A percentile compares a stretch with the other conserved stretches of the same genome.
phyloP scores from a whole-genome alignment of 2,888 invertebrate species.

The Limnephilus lunatus region DNA sequence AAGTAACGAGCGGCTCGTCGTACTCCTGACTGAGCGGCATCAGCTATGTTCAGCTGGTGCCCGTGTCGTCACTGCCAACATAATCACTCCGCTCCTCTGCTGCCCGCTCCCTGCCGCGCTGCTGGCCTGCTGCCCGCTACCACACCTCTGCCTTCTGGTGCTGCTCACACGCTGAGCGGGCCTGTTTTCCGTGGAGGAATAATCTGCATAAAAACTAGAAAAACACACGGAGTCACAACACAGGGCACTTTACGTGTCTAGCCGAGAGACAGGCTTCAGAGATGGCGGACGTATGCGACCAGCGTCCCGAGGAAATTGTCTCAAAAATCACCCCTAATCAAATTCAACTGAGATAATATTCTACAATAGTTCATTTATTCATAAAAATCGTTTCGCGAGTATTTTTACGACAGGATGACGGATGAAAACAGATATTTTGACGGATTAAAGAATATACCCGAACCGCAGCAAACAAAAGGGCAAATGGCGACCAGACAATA shows the following conservation, averaged over 20 bases:
- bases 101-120: constrained; percentile 3
- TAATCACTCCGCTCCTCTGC: constrained; percentile 71
- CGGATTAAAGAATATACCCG: constrained; percentile 56
- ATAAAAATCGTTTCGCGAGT: constrained; percentile 72
- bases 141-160: constrained; percentile 8
- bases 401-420: constrained; percentile 73
- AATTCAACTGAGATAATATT: constrained; percentile 71
- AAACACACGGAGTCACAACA: constrained; percentile 77
- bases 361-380: constrained; percentile 72
- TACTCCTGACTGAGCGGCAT: constrained; percentile 79
- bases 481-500: constrained; percentile 65
- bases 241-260: constrained; percentile 73
- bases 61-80: constrained; percentile 75
- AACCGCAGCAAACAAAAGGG: constrained; percentile 64
- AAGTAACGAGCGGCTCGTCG: constrained; percentile 78
- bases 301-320: constrained; percentile 73
- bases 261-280: constrained; percentile 77
- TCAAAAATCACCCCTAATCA: constrained; percentile 70
- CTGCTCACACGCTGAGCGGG: constrained; percentile 34
- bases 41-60: constrained; percentile 73
- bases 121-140: constrained; percentile 6
- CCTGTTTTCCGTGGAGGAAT: constrained; percentile 72
- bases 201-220: constrained; percentile 74
- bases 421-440: constrained; percentile 65
- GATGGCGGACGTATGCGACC: constrained; percentile 76